phyloP scores from a whole-genome alignment of 1,140 invertebrate species.

The Teleogryllus occipitalis region DNA sequence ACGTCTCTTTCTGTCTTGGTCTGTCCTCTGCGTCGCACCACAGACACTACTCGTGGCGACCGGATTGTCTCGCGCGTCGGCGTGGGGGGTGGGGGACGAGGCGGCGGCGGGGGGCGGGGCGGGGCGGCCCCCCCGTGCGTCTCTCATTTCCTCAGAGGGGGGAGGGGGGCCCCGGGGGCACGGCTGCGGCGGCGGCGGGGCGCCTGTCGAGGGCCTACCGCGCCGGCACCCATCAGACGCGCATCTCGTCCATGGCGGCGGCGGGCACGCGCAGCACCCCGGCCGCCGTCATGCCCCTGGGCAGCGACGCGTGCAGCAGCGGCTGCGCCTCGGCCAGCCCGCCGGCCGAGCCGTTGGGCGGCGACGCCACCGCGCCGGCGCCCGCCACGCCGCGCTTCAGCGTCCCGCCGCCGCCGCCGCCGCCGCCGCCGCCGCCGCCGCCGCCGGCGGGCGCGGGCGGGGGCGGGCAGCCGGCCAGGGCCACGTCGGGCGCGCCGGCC shows the following conservation, averaged over 20 bases:
- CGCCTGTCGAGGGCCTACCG: too few relatives aligned
- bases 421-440: constrained; percentile 37
- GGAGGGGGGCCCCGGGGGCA: too few relatives aligned
- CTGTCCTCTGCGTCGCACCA: too few relatives aligned
- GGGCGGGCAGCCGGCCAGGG: constrained; percentile 48
- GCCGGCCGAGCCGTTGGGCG: constrained; percentile 45
- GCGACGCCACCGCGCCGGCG: constrained; percentile 32
- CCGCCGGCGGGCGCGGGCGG: constrained; percentile 43
- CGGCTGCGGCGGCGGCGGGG: too few relatives aligned
- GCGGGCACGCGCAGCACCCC: constrained; percentile 53
- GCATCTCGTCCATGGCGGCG: constrained; percentile 71
- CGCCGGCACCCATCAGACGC: constrained; percentile 51
- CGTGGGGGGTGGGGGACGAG: too few relatives aligned
- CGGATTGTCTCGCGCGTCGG: too few relatives aligned
- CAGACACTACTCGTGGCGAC: too few relatives aligned
- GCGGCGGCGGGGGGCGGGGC: too few relatives aligned
- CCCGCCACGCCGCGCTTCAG: constrained; percentile 35
- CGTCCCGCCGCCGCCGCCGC: constrained; percentile 36
- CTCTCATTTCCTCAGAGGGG: too few relatives aligned
- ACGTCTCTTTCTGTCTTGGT: too few relatives aligned
- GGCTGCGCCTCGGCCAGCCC: too few relatives aligned
- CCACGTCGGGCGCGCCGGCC: constrained; percentile 45
- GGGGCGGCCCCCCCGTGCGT: not conserved
- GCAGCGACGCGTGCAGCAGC: constrained; percentile 43
- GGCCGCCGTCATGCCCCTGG: constrained; percentile 47